Evolutionary conservation across 2,113 vertebrate genomes (phyloP).

Genomic region (Phoxinus phoxinus): DNA sequence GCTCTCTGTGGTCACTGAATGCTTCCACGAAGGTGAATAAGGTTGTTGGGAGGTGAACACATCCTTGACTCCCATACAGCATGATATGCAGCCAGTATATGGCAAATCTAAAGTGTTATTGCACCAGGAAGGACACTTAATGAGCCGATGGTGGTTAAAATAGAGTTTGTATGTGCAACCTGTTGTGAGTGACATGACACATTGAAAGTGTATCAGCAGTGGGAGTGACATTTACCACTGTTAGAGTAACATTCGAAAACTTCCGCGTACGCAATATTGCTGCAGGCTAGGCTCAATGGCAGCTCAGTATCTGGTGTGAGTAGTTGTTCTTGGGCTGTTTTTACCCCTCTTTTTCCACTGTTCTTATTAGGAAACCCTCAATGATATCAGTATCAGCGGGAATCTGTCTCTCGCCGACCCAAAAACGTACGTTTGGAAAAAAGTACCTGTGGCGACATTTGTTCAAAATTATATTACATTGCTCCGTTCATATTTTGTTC

Average conservation of each 20-base stretch:
- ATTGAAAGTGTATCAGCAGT: background rate
- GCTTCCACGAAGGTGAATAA: background rate
- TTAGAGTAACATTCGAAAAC: slow-evolving; percentile 7
- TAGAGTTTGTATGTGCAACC: background rate
- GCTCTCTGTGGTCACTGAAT: slow-evolving; percentile 3
- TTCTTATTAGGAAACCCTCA: background rate
- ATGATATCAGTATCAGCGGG: background rate
- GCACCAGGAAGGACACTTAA: slow-evolving; percentile 5
- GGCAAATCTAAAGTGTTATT: background rate
- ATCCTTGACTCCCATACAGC: background rate
- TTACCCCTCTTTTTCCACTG: background rate
- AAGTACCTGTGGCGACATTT: background rate
- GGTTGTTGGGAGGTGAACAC: slow-evolving; percentile 15
- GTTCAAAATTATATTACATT: background rate
- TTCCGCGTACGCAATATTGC: background rate
- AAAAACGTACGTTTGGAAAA: too few relatives aligned
- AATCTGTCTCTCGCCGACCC: too few relatives aligned
- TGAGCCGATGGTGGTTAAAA: background rate
- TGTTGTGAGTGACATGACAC: background rate
- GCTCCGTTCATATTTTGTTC: background rate
- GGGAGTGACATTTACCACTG: slow-evolving; percentile 28
- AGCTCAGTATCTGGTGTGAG: slow-evolving; percentile 10
- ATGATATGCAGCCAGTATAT: background rate
- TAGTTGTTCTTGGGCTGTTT: background rate
- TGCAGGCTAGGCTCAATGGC: slow-evolving; percentile 17